Percentiles rank a stretch among this genome's conserved stretches.
These are phyloP conservation scores for Galerucella nymphaeae DNA, from an alignment of 2,888 invertebrate genomes.

Conservation along the genomic window DNA sequence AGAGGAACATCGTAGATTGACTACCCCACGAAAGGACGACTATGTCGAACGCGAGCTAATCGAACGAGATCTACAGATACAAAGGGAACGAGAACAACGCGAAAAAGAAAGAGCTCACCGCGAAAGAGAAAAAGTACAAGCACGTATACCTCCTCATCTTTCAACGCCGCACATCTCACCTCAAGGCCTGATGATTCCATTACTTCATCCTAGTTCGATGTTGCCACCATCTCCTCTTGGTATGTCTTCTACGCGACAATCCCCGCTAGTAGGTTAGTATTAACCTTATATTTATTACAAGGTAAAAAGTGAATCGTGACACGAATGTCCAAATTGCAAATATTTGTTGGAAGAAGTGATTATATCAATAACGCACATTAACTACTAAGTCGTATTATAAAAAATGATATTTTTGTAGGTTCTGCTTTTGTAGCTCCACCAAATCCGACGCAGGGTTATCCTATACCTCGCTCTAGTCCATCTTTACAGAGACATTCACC, in stretches of 20 bases:
- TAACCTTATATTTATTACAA: not conserved
- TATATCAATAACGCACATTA: too few species aligned
- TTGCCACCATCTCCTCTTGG: slow-evolving; percentile 58
- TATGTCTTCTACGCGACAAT: slow-evolving; percentile 59
- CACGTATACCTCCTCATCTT: slow-evolving; percentile 62
- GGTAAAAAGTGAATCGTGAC: too few species aligned
- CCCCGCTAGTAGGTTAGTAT: slow-evolving; percentile 49
- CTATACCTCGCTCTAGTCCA: slow-evolving; percentile 67
- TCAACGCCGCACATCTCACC: slow-evolving; percentile 60
- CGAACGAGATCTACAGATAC: slow-evolving; percentile 66
- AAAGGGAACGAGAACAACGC: slow-evolving; percentile 63
- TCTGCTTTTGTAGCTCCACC: slow-evolving; percentile 57
- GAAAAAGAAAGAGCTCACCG: slow-evolving; percentile 68
- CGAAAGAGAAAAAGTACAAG: slow-evolving; percentile 66
- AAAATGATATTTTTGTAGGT: not conserved
- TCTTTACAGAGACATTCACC: slow-evolving; percentile 69
- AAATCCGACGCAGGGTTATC: slow-evolving; percentile 54
- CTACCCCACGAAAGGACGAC: slow-evolving; percentile 64
- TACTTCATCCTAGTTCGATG: slow-evolving; percentile 60
- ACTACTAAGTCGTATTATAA: too few species aligned
- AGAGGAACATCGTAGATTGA: slow-evolving; percentile 74
- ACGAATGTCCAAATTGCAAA: too few species aligned
- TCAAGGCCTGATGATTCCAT: slow-evolving; percentile 58
- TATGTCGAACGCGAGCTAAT: slow-evolving; percentile 66
- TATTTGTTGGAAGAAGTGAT: too few species aligned